A percentile compares a stretch with the other conserved stretches of the same genome.
Conservation (phyloP, 2,888 invertebrate genomes). For the Folsomia manolachei region DNA sequence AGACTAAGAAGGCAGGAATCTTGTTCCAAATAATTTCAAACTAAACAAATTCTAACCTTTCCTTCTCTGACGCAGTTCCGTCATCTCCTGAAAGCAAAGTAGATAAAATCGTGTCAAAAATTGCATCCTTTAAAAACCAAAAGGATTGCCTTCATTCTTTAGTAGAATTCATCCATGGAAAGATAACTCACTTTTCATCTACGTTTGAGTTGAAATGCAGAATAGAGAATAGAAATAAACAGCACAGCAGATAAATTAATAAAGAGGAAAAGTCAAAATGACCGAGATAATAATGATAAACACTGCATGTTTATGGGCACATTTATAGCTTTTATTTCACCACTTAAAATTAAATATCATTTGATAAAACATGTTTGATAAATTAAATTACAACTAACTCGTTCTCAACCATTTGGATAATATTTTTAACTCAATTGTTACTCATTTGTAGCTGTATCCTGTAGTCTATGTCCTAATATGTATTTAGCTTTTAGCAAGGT, state of each 20-base stretch:
- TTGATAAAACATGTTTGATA: neutral
- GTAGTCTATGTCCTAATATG: no score
- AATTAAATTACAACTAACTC: neutral
- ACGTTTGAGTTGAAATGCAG: neutral
- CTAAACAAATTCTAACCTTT: conserved; percentile 42
- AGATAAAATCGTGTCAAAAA: neutral
- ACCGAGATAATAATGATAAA: neutral
- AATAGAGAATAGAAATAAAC: neutral
- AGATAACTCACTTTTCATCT: conserved; percentile 16
- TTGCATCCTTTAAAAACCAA: neutral
- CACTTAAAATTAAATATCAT: neutral
- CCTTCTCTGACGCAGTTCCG: conserved; percentile 50
- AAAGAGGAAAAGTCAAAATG: conserved; percentile 13
- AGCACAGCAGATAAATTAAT: neutral
- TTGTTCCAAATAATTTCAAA: no score
- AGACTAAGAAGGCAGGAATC: neutral
- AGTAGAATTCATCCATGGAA: no score
- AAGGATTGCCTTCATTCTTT: neutral
- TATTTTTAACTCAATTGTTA: neutral
- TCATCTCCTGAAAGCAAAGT: conserved; percentile 45
- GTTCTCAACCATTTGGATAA: neutral
- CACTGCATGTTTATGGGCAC: conserved; percentile 1
- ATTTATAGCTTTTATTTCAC: conserved; percentile 9
- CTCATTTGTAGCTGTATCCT: neutral
- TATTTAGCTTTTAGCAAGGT: neutral